phyloP scores from a whole-genome alignment of 2,888 invertebrate genomes.

The Drosophila lacicola region DNA sequence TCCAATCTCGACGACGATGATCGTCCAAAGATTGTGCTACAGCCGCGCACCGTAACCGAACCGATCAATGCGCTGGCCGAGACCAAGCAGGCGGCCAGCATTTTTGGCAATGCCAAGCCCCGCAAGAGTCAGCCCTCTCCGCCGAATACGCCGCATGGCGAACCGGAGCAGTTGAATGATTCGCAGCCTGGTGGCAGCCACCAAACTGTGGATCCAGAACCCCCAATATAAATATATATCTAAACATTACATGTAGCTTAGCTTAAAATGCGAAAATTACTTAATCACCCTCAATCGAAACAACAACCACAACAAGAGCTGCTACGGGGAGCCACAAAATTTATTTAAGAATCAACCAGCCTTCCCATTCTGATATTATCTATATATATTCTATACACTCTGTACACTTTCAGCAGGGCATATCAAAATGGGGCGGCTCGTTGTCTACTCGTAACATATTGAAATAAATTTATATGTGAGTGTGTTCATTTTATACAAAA shows the following conservation, averaged over 20 bases:
- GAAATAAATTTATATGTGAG: slow-evolving; percentile 3
- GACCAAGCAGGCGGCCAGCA: slow-evolving; percentile 93
- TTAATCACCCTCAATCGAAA: slow-evolving; percentile 36
- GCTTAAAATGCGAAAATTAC: slow-evolving; percentile 50
- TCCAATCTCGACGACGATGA: slow-evolving; percentile 86
- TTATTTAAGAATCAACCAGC: background rate
- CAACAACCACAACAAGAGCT: slow-evolving; percentile 15
- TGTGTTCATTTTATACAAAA: slow-evolving; percentile 8
- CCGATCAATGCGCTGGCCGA: slow-evolving; percentile 94
- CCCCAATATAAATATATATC: background rate
- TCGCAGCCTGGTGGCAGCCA: slow-evolving; percentile 22
- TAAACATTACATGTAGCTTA: slow-evolving; percentile 4
- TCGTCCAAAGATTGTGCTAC: slow-evolving; percentile 92
- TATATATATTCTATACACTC: background rate
- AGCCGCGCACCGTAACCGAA: slow-evolving; percentile 93
- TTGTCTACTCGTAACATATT: slow-evolving; percentile 13
- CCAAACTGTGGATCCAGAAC: background rate
- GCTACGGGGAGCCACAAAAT: background rate
- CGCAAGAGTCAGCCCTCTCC: slow-evolving; percentile 86
- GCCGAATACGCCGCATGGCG: background rate
- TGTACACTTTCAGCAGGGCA: slow-evolving; percentile 8
- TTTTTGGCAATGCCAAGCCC: slow-evolving; percentile 97
- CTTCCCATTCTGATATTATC: slow-evolving; percentile 15
- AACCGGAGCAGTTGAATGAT: slow-evolving; percentile 12
- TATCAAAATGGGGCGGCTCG: slow-evolving; percentile 20